These are phyloP conservation scores for Pseudonaja textilis DNA, from an alignment of 2,113 vertebrate genomes.

Conservation along the genomic window DNA sequence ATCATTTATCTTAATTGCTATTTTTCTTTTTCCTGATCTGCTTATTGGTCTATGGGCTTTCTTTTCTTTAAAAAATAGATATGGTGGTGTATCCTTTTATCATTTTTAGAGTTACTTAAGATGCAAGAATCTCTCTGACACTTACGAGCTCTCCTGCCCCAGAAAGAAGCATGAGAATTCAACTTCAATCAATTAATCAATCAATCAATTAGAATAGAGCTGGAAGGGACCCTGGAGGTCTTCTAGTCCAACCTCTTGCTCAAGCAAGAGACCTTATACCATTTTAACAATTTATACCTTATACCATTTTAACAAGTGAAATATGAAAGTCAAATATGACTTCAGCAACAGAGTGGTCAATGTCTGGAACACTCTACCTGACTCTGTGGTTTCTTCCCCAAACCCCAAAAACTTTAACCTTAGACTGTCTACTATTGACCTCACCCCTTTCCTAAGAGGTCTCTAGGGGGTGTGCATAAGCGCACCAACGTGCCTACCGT, in stretches of 20 bases:
- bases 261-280: not conserved
- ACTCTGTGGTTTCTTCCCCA: no score
- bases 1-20: not conserved
- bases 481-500: no score
- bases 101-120: not conserved
- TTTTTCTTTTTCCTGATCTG: not conserved
- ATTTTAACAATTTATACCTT: not conserved
- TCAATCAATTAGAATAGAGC: no score
- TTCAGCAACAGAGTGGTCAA: no score
- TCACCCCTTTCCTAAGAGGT: no score
- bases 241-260: not conserved
- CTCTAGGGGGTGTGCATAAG: no score
- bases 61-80: not conserved
- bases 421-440: no score
- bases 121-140: not conserved
- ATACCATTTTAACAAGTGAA: not conserved
- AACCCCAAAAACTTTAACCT: no score
- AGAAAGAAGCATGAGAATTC: not conserved
- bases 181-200: no score
- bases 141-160: not conserved
- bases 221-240: not conserved
- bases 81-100: not conserved
- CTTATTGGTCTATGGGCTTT: not conserved
- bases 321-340: no score
- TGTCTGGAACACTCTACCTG: no score